Conservation (phyloP, 2,113 vertebrate genomes). For the Megaceryle maxima region DNA sequence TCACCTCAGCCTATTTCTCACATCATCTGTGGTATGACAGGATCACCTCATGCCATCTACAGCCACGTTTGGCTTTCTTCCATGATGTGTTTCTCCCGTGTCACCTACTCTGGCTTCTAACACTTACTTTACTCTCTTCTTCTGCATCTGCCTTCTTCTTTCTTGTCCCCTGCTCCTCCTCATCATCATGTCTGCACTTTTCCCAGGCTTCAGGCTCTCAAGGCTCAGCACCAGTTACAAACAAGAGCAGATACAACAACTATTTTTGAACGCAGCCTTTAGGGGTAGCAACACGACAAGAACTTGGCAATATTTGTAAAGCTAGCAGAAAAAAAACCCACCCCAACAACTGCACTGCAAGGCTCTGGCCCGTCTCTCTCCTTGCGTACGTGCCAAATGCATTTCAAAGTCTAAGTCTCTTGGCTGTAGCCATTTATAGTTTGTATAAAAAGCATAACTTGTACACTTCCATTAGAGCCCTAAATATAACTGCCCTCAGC, state of each 20-base stretch:
- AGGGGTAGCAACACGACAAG: neutral
- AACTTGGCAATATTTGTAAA: neutral
- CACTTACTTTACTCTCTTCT: neutral
- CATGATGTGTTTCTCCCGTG: neutral
- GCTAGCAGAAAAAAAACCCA: neutral
- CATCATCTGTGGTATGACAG: neutral
- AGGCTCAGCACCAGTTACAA: neutral
- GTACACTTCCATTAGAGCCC: conserved; percentile 44
- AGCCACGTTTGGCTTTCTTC: neutral
- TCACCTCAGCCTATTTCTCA: neutral
- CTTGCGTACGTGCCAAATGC: neutral
- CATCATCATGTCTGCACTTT: neutral
- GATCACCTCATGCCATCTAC: neutral
- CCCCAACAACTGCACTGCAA: neutral
- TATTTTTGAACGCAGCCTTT: neutral
- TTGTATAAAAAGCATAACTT: conserved; percentile 55
- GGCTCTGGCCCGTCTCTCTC: neutral
- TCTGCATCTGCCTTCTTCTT: neutral
- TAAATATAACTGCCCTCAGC: conserved; percentile 61
- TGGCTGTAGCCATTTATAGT: conserved; percentile 59
- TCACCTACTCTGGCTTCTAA: neutral
- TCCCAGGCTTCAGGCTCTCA: neutral
- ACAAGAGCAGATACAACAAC: neutral
- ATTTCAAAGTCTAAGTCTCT: conserved; percentile 11
- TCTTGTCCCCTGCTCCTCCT: neutral